Evolutionary conservation across 2,888 invertebrate genomes (phyloP).

Genomic region (Sicus ferrugineus): DNA sequence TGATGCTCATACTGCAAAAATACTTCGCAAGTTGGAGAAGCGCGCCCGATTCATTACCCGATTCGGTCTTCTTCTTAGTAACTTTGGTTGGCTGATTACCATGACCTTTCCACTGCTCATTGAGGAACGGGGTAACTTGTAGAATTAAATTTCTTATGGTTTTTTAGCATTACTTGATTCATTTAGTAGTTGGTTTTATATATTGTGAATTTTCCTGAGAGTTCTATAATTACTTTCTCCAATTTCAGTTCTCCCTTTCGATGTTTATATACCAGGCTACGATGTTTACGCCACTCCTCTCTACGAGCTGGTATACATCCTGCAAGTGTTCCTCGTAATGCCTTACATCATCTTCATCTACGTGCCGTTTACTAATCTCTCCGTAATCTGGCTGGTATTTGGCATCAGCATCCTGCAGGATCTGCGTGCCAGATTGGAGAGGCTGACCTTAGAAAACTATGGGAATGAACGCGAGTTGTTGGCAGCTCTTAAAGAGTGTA

Average conservation of each 20-base stretch:
- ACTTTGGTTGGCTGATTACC: constrained; percentile 32
- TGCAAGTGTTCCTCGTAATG: constrained; percentile 37
- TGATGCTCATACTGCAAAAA: constrained; percentile 11
- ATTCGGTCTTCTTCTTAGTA: constrained; percentile 35
- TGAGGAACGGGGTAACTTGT: constrained; percentile 36
- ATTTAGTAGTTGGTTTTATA: background rate
- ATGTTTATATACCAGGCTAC: constrained; percentile 34
- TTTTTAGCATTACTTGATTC: background rate
- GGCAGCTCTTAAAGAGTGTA: constrained; percentile 37
- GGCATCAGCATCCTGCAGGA: constrained; percentile 42
- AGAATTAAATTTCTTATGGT: background rate
- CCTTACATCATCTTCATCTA: constrained; percentile 42
- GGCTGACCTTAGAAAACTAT: constrained; percentile 26
- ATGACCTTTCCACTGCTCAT: constrained; percentile 35
- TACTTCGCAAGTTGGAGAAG: constrained; percentile 28
- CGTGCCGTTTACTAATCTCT: constrained; percentile 45
- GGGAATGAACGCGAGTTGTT: constrained; percentile 37
- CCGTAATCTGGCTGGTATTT: constrained; percentile 45
- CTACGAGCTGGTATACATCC: constrained; percentile 42
- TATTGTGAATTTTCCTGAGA: too few relatives aligned
- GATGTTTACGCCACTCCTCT: constrained; percentile 41
- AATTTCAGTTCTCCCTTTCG: constrained; percentile 40
- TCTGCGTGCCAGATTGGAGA: constrained; percentile 42
- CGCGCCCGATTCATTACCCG: constrained; percentile 29
- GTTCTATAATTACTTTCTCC: too few relatives aligned